phyloP scores from a whole-genome alignment of 2,113 vertebrate genomes.

The Periophthalmus modestus region DNA sequence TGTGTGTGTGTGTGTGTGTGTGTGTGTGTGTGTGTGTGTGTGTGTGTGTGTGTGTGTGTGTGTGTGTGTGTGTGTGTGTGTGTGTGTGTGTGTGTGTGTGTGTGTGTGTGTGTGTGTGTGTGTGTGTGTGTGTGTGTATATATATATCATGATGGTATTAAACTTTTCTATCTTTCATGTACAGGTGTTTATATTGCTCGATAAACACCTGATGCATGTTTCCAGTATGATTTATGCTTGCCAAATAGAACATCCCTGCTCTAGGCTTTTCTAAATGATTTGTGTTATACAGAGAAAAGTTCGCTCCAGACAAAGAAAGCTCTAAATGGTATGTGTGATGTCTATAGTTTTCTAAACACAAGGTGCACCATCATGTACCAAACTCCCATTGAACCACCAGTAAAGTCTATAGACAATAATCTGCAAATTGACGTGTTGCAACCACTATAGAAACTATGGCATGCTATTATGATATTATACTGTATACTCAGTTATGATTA shows the following conservation, averaged over 20 bases:
- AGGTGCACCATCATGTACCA: background rate
- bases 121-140: too few species aligned
- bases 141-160: too few species aligned
- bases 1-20: too few species aligned
- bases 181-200: too few species aligned
- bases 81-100: too few species aligned
- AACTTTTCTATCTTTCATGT: too few species aligned
- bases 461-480: constrained; percentile 40
- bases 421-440: constrained; percentile 6
- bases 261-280: background rate
- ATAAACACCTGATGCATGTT: background rate
- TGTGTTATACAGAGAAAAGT: background rate
- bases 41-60: too few species aligned
- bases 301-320: constrained; percentile 1
- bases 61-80: too few species aligned
- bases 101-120: too few species aligned
- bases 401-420: background rate
- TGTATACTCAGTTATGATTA: constrained; percentile 40
- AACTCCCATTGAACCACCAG: background rate
- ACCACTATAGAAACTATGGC: constrained; percentile 7
- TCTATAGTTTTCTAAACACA: background rate
- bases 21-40: too few species aligned
- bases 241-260: background rate
- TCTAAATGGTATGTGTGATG: constrained; percentile 16
- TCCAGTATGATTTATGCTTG: background rate